Conservation (phyloP, 2,888 invertebrate species). For the Eupithecia exiguata region DNA sequence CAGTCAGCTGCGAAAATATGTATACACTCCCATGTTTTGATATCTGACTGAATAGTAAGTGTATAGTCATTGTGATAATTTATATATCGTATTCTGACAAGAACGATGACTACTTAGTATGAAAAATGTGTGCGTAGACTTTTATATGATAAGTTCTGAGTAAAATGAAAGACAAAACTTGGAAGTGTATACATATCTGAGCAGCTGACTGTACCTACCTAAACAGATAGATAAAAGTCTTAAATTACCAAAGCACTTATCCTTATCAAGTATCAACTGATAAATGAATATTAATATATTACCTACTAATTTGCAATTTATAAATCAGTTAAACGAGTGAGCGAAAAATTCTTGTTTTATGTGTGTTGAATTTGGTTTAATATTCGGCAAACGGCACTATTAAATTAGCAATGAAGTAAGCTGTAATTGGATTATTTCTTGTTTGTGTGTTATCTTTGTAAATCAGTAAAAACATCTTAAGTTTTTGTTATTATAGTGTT, state of each 20-base stretch:
- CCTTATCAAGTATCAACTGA: slow-evolving; percentile 16
- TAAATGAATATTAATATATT: slow-evolving; percentile 16
- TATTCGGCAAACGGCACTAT: background rate
- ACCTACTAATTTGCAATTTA: slow-evolving; percentile 21
- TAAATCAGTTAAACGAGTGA: slow-evolving; percentile 13
- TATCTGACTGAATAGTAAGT: no score
- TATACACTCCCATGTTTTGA: no score
- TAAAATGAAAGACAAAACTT: no score
- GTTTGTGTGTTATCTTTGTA: background rate
- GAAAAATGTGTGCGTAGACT: no score
- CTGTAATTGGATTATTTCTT: background rate
- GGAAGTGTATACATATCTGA: no score
- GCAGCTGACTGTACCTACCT: no score
- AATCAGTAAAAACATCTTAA: background rate
- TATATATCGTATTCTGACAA: no score
- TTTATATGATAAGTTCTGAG: no score
- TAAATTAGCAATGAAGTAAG: background rate
- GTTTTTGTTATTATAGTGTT: no score
- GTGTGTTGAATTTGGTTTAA: background rate
- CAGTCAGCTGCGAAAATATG: no score
- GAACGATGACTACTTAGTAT: no score
- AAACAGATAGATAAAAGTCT: background rate
- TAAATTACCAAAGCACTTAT: slow-evolving; percentile 21
- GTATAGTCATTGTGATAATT: no score
- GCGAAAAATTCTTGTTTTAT: slow-evolving; percentile 15